A percentile compares a stretch with the other conserved stretches of the same genome.
These are phyloP conservation scores for Onychomys torridus DNA, from an alignment of 2,797 vertebrate species.

Conservation along the genomic window DNA sequence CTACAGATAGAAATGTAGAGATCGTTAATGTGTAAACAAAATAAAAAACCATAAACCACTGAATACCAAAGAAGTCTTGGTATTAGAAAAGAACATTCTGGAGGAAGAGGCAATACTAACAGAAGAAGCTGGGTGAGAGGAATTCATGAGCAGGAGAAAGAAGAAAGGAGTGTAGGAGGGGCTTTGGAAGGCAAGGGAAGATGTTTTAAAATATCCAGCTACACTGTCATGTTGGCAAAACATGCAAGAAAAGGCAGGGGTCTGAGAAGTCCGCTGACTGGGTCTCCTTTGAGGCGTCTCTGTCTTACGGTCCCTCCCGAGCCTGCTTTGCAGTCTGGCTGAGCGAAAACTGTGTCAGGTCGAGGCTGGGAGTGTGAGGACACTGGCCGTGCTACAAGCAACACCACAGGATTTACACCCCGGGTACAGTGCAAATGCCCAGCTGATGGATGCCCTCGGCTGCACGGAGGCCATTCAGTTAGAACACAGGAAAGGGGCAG, in stretches of 20 bases:
- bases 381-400: conserved; percentile 14
- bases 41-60: conserved; percentile 25
- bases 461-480: background rate
- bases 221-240: conserved; percentile 24
- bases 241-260: background rate
- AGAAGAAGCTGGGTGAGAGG: background rate
- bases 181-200: conserved; percentile 12
- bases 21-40: background rate
- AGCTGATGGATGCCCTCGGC: background rate
- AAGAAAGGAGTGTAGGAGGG: conserved; percentile 9
- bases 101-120: background rate
- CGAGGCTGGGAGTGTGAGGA: conserved; percentile 10
- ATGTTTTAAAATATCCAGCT: conserved; percentile 54
- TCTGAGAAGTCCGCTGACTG: conserved; percentile 1
- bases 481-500: background rate
- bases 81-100: background rate
- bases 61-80: background rate
- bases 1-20: background rate
- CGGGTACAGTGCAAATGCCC: background rate
- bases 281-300: conserved; percentile 35
- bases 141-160: background rate
- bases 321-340: background rate
- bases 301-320: background rate
- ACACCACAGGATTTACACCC: background rate
- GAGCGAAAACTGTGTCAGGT: background rate